Evolutionary conservation across 2,888 invertebrate genomes (phyloP).

Genomic region (Pseudoips prasinana): DNA sequence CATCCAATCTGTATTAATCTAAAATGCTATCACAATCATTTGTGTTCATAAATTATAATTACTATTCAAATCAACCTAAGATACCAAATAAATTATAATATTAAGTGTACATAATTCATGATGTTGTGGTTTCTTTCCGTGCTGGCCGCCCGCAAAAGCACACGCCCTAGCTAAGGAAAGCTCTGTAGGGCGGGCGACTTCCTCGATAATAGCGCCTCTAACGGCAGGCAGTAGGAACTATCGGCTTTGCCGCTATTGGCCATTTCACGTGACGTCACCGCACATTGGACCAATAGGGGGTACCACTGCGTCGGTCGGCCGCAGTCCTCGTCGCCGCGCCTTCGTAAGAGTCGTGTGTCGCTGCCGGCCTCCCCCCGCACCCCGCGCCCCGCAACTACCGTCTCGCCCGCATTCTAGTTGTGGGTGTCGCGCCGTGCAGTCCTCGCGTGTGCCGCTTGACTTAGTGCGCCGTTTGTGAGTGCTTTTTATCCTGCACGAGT

Average conservation of each 20-base stretch:
- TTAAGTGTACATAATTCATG: slow-evolving; percentile 38
- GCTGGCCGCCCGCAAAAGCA: slow-evolving; percentile 69
- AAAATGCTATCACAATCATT: too few relatives aligned
- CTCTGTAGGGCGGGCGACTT: slow-evolving; percentile 77
- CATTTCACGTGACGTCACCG: slow-evolving; percentile 65
- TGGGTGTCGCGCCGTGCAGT: slow-evolving; percentile 80
- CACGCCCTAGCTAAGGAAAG: slow-evolving; percentile 77
- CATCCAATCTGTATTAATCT: slow-evolving; percentile 13
- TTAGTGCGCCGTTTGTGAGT: slow-evolving; percentile 81
- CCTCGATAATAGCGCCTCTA: slow-evolving; percentile 60
- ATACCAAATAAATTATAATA: slow-evolving; percentile 26
- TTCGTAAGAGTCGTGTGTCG: slow-evolving; percentile 75
- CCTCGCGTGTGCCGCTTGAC: slow-evolving; percentile 78
- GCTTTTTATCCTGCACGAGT: slow-evolving; percentile 75
- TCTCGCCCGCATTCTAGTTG: slow-evolving; percentile 80
- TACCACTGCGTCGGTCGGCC: slow-evolving; percentile 66
- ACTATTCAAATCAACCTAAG: slow-evolving; percentile 24
- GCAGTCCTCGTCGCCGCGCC: slow-evolving; percentile 78
- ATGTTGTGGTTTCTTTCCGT: slow-evolving; percentile 46
- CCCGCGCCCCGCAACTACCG: slow-evolving; percentile 53
- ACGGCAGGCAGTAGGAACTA: slow-evolving; percentile 51
- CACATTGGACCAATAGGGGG: slow-evolving; percentile 66
- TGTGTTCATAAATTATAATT: too few relatives aligned
- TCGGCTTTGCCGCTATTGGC: slow-evolving; percentile 54
- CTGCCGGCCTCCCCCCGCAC: slow-evolving; percentile 64